Percentiles rank a stretch among this genome's conserved stretches.
Evolutionary conservation across 1,140 invertebrate genomes (phyloP).

Genomic region (Cyphomyrmex costatus): DNA sequence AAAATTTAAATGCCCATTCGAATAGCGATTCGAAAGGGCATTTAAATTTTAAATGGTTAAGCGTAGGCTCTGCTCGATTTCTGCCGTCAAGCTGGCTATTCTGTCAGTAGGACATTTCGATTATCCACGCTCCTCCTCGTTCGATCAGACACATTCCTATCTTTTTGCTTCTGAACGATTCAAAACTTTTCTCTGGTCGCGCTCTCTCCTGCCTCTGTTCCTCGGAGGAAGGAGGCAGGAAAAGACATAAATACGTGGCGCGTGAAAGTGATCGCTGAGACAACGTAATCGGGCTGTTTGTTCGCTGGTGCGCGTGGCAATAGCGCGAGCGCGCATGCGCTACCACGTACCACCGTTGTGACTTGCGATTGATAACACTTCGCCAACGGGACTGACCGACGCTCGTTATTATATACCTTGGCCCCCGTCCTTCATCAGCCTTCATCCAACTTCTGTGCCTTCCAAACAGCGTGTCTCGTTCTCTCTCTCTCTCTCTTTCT

Average conservation of each 20-base stretch:
- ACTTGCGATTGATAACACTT: conserved; percentile 47
- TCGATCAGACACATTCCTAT: neutral
- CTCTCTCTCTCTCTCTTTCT: conserved; percentile 9
- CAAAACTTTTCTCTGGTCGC: neutral
- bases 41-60: no score
- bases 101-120: no score
- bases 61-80: no score
- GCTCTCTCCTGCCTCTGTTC: neutral
- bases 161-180: neutral
- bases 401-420: neutral
- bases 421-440: neutral
- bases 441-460: conserved; percentile 62
- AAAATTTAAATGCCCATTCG: no score
- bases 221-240: neutral
- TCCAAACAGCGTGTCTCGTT: neutral
- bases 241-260: neutral
- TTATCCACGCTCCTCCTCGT: no score
- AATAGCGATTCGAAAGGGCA: no score
- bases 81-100: no score
- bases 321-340: conserved; percentile 76
- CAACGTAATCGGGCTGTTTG: neutral
- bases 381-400: conserved; percentile 56
- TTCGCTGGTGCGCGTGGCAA: conserved; percentile 77
- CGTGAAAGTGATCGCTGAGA: neutral
- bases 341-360: conserved; percentile 77